Percentiles rank a stretch among this genome's conserved stretches.
phyloP scores from a whole-genome alignment of 2,888 invertebrate genomes.

The Phengaris arion region DNA sequence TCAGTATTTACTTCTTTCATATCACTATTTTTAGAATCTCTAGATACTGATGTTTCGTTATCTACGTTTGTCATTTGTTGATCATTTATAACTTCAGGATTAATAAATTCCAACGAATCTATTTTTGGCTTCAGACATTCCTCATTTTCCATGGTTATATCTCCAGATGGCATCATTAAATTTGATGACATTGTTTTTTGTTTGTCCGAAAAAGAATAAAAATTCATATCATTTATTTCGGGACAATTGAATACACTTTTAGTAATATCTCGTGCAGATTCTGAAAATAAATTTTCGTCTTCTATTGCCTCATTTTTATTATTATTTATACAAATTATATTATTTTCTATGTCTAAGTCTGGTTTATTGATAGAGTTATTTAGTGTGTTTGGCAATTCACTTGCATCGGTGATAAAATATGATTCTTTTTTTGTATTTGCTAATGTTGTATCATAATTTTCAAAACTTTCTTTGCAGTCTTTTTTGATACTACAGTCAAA shows the following conservation, averaged over 20 bases:
- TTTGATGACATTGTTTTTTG: constrained; percentile 47
- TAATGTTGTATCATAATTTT: background rate
- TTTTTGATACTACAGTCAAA: constrained; percentile 36
- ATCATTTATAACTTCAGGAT: constrained; percentile 7
- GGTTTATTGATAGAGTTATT: background rate
- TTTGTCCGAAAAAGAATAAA: constrained; percentile 62
- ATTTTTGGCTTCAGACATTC: background rate
- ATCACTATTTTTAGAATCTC: constrained; percentile 41
- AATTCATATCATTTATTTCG: constrained; percentile 61
- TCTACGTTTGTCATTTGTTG: constrained; percentile 35
- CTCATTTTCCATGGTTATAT: background rate
- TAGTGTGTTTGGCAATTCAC: background rate
- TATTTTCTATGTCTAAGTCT: background rate
- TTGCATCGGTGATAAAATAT: background rate
- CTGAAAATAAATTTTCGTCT: background rate
- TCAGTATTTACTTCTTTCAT: constrained; percentile 60
- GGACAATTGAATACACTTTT: constrained; percentile 66
- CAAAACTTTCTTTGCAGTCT: background rate
- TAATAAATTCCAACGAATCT: background rate
- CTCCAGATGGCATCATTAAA: background rate
- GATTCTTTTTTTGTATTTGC: background rate
- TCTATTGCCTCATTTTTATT: background rate
- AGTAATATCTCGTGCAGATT: constrained; percentile 32
- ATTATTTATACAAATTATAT: background rate
- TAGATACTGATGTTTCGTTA: constrained; percentile 50